Evolutionary conservation across 2,113 vertebrate species (phyloP), one percentile per base, ranked within the genome.

Genomic region (Forbesichthys papilliferus): DNA sequence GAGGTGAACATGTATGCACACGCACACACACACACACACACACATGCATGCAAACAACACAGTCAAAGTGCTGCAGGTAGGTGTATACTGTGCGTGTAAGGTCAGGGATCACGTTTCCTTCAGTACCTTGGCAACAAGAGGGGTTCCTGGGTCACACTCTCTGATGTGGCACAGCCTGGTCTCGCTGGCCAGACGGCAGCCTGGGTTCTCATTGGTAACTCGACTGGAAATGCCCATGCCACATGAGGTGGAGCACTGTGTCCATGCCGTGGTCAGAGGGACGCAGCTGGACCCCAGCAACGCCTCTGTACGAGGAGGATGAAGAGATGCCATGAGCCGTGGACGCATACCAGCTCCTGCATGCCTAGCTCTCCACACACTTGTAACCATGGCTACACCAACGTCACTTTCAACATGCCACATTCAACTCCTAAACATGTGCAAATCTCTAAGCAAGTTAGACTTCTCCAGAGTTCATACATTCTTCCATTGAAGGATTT

Each of bases 181-280:
- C 77, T 93, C 93, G 66, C 69, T 75, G 66, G 88, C 68, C 48
- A 92, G 69, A 11, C 68, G 88, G 79, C 93, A 93, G 54, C 83
- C 79, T 11, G 78, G 72, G 78, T 93, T 93, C 64, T 68, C 60
- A 20, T 90, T 93, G 80, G 88, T 93, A 63, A 93, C 88, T 1
- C 92, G 85, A 65, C 87, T 92, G 8, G 93, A 94, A 47, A 93
- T 55, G 62, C 93, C 93, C 75, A 91, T 90, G 36, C 91, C 90
- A n/a, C 93, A 94, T 11, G 86, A 84, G 53, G 87, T 74, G 48
- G 92, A 94, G 55, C 92, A 94, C 16, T 89, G 82, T 0, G 89
- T 88, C 92, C 92, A 94, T 3, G 77, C 67, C 0, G 90, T 92
- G 74, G 86, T 91, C 80, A 92, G 90, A 1, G 66, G 80, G 69